A percentile compares a stretch with the other conserved stretches of the same genome.
These are phyloP conservation scores for Ichneumoninae sp. DNA, from an alignment of 2,888 invertebrate genomes.

Conservation along the genomic window DNA sequence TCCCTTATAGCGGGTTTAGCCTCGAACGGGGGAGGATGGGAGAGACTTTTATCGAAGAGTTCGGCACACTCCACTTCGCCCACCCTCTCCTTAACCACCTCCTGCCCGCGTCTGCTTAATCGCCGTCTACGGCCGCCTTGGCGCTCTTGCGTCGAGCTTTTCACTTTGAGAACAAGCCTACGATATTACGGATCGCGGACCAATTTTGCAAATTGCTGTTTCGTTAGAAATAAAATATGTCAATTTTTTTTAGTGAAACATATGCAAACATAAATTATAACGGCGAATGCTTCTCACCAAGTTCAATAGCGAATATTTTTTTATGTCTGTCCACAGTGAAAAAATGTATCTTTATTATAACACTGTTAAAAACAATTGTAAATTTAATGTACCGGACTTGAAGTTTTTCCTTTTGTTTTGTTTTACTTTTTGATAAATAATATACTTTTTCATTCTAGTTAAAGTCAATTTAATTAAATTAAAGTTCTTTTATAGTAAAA, in stretches of 20 bases:
- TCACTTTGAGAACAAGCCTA: background rate
- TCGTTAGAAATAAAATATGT: background rate
- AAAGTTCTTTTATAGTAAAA: too few species aligned
- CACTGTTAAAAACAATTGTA: background rate
- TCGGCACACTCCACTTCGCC: constrained; percentile 33
- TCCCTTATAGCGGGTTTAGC: constrained; percentile 43
- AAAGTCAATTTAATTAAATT: too few species aligned
- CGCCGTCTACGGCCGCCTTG: constrained; percentile 10
- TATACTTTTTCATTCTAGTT: too few species aligned
- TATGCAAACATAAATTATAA: too few species aligned
- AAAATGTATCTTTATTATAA: background rate
- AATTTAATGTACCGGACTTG: too few species aligned
- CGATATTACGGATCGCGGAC: constrained; percentile 8
- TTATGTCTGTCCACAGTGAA: too few species aligned
- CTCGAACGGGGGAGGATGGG: constrained; percentile 35
- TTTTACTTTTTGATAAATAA: too few species aligned
- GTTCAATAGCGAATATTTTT: too few species aligned
- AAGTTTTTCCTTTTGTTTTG: too few species aligned
- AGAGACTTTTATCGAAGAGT: constrained; percentile 60
- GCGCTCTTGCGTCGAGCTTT: constrained; percentile 14
- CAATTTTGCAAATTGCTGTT: background rate
- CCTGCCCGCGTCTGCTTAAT: constrained; percentile 14
- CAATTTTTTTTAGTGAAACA: too few species aligned
- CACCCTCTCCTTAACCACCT: background rate
- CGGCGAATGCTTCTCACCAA: too few species aligned